phyloP scores from a whole-genome alignment of 2,797 vertebrate genomes.

The Schizopygopsis pylzovi region DNA sequence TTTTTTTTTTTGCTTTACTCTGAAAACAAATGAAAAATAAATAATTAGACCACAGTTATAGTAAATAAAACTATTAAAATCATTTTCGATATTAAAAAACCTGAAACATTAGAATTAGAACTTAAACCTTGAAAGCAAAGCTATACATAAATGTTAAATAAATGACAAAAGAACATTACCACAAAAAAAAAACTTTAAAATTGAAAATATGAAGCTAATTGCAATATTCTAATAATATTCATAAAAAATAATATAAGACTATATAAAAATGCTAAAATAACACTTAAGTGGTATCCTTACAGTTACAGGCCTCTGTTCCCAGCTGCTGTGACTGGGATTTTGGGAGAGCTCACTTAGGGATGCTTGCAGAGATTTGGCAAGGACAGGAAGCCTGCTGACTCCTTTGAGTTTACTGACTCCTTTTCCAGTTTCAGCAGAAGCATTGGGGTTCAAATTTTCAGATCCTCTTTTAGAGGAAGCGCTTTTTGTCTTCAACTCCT shows the following conservation, averaged over 20 bases:
- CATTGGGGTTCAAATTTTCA: slow-evolving; percentile 75
- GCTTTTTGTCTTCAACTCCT: slow-evolving; percentile 67
- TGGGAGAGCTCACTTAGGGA: slow-evolving; percentile 62
- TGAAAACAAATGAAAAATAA: slow-evolving; percentile 53
- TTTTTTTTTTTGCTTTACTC: slow-evolving; percentile 77
- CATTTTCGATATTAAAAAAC: background rate
- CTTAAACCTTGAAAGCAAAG: background rate
- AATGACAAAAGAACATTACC: background rate
- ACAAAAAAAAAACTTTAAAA: background rate
- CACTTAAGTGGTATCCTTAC: slow-evolving; percentile 63
- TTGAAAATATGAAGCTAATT: background rate
- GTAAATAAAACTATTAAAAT: too few species aligned
- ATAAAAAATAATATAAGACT: background rate
- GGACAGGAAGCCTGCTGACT: slow-evolving; percentile 78
- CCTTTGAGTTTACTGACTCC: slow-evolving; percentile 51
- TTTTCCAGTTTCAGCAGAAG: slow-evolving; percentile 54
- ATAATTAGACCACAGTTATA: background rate
- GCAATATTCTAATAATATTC: background rate
- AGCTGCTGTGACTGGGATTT: slow-evolving; percentile 62
- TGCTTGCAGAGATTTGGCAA: slow-evolving; percentile 70
- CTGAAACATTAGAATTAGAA: background rate
- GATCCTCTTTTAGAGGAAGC: slow-evolving; percentile 51
- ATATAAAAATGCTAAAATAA: background rate
- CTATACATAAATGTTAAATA: background rate
- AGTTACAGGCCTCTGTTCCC: slow-evolving; percentile 76